phyloP scores from a whole-genome alignment of 1,140 invertebrate genomes.

The Maniola jurtina region DNA sequence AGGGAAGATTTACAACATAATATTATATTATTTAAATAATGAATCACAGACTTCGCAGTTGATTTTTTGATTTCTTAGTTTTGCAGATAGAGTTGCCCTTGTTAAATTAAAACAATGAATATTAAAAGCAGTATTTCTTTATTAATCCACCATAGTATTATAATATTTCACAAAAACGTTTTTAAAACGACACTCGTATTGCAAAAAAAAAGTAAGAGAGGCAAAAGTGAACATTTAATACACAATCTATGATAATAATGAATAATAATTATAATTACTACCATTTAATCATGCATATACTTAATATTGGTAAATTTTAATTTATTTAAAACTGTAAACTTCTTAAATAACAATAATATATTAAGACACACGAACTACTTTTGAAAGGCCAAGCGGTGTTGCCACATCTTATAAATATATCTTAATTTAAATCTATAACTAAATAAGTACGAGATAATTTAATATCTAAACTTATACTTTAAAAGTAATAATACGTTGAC shows the following conservation, averaged over 20 bases:
- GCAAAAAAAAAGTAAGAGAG: constrained; percentile 70
- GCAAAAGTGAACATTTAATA: constrained; percentile 70
- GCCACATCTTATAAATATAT: constrained; percentile 59
- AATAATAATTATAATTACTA: constrained; percentile 44
- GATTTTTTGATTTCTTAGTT: too few relatives aligned
- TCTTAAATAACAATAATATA: constrained; percentile 55
- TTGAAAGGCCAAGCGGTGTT: constrained; percentile 78
- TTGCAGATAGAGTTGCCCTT: background rate
- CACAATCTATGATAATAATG: constrained; percentile 47
- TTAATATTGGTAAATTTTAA: constrained; percentile 53
- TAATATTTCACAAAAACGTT: constrained; percentile 71
- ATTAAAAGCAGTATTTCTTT: constrained; percentile 61
- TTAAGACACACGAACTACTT: constrained; percentile 71
- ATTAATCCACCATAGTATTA: constrained; percentile 67
- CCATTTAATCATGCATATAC: constrained; percentile 51
- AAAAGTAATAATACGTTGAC: constrained; percentile 8
- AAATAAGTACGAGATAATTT: constrained; percentile 58
- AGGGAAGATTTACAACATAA: too few relatives aligned
- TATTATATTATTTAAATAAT: too few relatives aligned
- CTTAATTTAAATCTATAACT: constrained; percentile 35
- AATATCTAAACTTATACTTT: constrained; percentile 23
- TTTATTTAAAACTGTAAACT: constrained; percentile 44
- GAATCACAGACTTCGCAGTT: too few relatives aligned
- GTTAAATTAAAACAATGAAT: constrained; percentile 38
- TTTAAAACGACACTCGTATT: constrained; percentile 77